Base-by-base conservation (phyloP, 2,888 invertebrate species). In the Aricia artaxerxes region DNA sequence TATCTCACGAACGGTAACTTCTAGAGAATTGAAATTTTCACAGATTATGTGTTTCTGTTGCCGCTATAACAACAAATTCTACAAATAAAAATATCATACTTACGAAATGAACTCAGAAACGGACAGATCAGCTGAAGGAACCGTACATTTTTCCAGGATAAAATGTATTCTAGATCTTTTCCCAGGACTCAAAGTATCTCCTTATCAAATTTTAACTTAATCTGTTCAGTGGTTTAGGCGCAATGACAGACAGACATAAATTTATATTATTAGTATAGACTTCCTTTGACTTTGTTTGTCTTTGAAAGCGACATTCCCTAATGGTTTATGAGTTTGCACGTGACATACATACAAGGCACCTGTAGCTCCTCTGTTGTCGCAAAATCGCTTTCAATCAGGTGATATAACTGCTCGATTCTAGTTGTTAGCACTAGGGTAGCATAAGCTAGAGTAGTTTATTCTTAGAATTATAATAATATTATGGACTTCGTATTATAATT, bases 221-320 rank as follows among this genome's bases (percentile, higher is more conserved):
- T 53, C 2, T 11, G 57, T 57, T 57, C 57, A 57, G 16, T 57
- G 16, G 16, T 57, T 57, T 57, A 16, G 9, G 53, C 53, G 16
- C 16, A 9, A 49, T 7, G 9, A 49, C 4, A 16, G 35, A 7
- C 4, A 69, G 69, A 16, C 13, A 35, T 13, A 35, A 4, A 31
- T 31, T 69, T 69, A 13, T 5, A 38, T 5, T 5, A 69, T 35
- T 35, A 5, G 35, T 31, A 64, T 2, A n/a, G 24, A 61, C n/a
- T 69, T 69, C 69, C 69, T 69, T 35, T 69, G 35, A 11, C 69
- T 38, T 4, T 38, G 13, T 64, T 64, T 69, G 69, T 38, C 13
- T 69, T 69, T 69, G 69, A 38, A 69, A 69, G 69, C 35, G 35
- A 69, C 35, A 69, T 4, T 69, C 69, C 69, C 69, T 69, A 38